Evolutionary conservation across 1,140 invertebrate species (phyloP).

Genomic region (Prorops nasuta): DNA sequence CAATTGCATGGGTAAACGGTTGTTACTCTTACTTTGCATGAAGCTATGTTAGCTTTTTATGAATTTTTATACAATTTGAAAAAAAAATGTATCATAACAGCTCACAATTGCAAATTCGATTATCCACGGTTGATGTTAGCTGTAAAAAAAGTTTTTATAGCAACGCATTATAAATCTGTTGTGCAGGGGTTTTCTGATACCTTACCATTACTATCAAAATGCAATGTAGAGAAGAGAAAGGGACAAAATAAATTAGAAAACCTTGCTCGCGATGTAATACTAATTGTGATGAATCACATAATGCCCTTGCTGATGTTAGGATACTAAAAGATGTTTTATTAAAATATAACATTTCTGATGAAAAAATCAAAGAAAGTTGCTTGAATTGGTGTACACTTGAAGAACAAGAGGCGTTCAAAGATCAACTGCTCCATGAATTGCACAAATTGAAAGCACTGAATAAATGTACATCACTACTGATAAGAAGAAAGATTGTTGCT

Average conservation of each 20-base stretch:
- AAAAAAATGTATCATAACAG: conserved; percentile 14
- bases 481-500: neutral
- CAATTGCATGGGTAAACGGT: conserved; percentile 5
- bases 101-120: conserved; percentile 20
- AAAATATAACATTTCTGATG: neutral
- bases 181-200: neutral
- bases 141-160: neutral
- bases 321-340: neutral
- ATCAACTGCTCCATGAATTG: neutral
- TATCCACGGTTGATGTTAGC: conserved; percentile 7
- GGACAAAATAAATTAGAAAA: neutral
- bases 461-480: neutral
- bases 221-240: neutral
- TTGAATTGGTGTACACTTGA: neutral
- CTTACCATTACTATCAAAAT: neutral
- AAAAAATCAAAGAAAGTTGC: neutral
- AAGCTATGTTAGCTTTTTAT: conserved; percentile 12
- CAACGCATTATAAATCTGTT: neutral
- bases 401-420: neutral
- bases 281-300: neutral
- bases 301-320: neutral
- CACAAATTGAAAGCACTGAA: neutral
- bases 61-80: conserved; percentile 12
- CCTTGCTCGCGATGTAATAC: neutral
- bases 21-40: neutral